Conservation (phyloP, 2,888 invertebrate species). For the Eilema sororculum region DNA sequence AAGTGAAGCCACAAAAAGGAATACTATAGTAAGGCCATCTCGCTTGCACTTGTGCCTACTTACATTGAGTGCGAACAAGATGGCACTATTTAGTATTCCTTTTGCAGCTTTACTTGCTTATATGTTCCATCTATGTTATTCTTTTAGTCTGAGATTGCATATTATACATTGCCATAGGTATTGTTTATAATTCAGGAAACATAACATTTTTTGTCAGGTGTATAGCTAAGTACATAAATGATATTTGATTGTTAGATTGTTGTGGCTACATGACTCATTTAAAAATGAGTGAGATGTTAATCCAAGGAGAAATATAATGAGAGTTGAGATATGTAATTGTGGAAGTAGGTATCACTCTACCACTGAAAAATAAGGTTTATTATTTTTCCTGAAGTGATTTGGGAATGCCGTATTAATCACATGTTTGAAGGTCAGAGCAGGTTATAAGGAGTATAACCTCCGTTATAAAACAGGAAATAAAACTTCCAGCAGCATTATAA, state of each 20-base stretch:
- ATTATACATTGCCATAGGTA: no score
- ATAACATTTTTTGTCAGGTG: not conserved
- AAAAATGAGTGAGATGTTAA: not conserved
- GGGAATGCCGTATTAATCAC: constrained; percentile 66
- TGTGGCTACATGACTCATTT: not conserved
- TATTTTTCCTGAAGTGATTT: constrained; percentile 44
- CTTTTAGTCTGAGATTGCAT: no score
- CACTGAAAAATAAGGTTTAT: not conserved
- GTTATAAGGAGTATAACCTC: not conserved
- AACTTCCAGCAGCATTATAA: not conserved
- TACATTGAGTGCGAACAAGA: no score
- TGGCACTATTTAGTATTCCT: no score
- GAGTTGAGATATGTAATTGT: not conserved
- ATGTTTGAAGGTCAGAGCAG: constrained; percentile 78
- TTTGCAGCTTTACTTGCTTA: no score
- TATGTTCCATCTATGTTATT: no score
- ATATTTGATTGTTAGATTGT: not conserved
- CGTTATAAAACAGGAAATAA: not conserved
- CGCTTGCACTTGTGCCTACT: no score
- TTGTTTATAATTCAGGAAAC: not conserved
- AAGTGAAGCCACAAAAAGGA: no score
- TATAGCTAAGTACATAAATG: not conserved
- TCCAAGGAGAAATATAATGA: not conserved
- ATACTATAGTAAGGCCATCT: no score
- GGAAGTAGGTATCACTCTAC: not conserved